Percentiles rank a stretch among this genome's conserved stretches.
Evolutionary conservation across 64 coral and sea anemone species (phyloP).

Genomic region (Stylophora pistillata): DNA sequence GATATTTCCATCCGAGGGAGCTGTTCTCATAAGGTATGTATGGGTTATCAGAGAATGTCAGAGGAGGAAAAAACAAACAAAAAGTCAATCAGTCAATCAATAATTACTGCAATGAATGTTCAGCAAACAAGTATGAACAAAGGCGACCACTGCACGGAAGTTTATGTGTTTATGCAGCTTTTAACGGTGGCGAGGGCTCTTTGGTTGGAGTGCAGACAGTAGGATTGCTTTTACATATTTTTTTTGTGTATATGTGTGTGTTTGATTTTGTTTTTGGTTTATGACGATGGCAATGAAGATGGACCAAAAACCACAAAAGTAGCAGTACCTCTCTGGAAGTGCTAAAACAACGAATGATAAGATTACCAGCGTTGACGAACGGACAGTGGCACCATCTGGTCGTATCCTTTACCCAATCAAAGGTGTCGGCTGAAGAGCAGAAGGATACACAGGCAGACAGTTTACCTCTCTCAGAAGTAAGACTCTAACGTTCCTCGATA

Average conservation of each 20-base stretch:
- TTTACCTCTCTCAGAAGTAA: slow-evolving; percentile 7
- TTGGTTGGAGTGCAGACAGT: neutral
- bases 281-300: neutral
- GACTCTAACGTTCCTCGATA: too few species aligned
- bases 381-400: slow-evolving; percentile 65
- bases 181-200: too few species aligned
- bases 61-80: too few species aligned
- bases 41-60: neutral
- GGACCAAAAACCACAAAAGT: slow-evolving; percentile 60
- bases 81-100: too few species aligned
- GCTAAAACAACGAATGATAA: slow-evolving; percentile 40
- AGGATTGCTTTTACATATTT: neutral
- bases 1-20: slow-evolving; percentile 21
- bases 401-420: slow-evolving; percentile 45
- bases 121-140: too few species aligned
- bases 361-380: slow-evolving; percentile 18
- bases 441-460: neutral
- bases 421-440: slow-evolving; percentile 2
- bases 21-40: slow-evolving; percentile 45
- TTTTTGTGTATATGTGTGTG: neutral
- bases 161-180: too few species aligned
- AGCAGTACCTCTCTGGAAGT: slow-evolving; percentile 22
- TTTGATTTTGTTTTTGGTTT: too few species aligned
- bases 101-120: too few species aligned
- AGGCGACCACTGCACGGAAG: too few species aligned